Conservation (phyloP, 2,113 vertebrate genomes). For the Phyllostomus hastatus region DNA sequence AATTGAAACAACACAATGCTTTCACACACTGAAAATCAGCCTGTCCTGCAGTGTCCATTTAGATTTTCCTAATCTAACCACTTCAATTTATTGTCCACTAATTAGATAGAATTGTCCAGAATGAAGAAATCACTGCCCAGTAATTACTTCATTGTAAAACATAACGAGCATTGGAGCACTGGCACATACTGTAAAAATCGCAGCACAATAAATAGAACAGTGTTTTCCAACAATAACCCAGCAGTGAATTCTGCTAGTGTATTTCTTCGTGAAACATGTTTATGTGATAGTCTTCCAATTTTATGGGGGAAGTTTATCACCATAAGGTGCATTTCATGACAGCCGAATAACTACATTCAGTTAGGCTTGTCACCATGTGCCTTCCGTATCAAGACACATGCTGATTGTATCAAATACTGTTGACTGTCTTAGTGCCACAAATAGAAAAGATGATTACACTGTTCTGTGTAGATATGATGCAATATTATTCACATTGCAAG, state of each 20-base stretch:
- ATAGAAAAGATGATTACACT: constrained; percentile 87
- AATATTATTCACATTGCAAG: constrained; percentile 82
- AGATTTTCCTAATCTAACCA: constrained; percentile 67
- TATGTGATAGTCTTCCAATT: constrained; percentile 91
- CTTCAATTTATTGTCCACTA: constrained; percentile 82
- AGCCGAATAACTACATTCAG: constrained; percentile 90
- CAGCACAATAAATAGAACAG: constrained; percentile 82
- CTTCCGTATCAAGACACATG: constrained; percentile 89
- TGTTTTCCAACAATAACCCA: constrained; percentile 84
- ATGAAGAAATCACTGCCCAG: constrained; percentile 77
- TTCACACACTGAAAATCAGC: constrained; percentile 34
- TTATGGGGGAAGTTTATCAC: constrained; percentile 88
- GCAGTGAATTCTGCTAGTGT: constrained; percentile 86
- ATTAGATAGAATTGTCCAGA: constrained; percentile 80
- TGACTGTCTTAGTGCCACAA: constrained; percentile 84
- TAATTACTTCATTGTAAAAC: constrained; percentile 87
- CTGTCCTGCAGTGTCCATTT: constrained; percentile 46
- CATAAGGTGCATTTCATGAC: constrained; percentile 90
- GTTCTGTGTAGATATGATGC: constrained; percentile 83
- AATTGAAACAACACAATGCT: constrained; percentile 45
- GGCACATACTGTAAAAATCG: constrained; percentile 82
- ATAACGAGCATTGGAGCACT: constrained; percentile 80
- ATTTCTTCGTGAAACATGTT: constrained; percentile 91
- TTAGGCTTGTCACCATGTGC: constrained; percentile 89
- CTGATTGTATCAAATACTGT: constrained; percentile 88